phyloP scores from a whole-genome alignment of 1,140 invertebrate genomes.

The Neodiprion lecontei region DNA sequence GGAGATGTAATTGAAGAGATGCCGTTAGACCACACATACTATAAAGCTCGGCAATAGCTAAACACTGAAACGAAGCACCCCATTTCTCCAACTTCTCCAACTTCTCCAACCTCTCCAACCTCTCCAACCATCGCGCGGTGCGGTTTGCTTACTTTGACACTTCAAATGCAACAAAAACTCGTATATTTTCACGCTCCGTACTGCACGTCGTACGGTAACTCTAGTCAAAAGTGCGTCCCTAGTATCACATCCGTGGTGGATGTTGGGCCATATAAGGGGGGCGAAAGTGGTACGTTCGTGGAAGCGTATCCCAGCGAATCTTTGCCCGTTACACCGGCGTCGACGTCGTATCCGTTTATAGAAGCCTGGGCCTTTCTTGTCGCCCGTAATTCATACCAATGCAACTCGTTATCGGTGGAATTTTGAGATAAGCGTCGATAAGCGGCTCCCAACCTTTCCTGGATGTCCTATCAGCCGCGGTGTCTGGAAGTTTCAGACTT shows the following conservation, averaged over 20 bases:
- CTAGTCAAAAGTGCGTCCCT: not conserved
- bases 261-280: not conserved
- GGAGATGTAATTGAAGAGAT: too few species aligned
- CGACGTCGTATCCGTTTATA: not conserved
- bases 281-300: conserved; percentile 7
- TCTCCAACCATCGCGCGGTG: too few species aligned
- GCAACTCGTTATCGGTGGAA: not conserved
- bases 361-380: too few species aligned
- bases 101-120: too few species aligned
- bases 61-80: too few species aligned
- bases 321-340: not conserved
- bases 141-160: too few species aligned
- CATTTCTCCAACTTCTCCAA: too few species aligned
- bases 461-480: not conserved
- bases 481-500: not conserved
- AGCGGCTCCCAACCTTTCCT: not conserved
- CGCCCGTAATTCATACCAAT: not conserved
- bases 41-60: too few species aligned
- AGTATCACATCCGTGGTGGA: not conserved
- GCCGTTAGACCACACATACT: too few species aligned
- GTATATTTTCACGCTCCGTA: too few species aligned
- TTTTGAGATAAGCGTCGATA: not conserved
- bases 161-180: too few species aligned
- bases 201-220: not conserved
- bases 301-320: not conserved